phyloP scores from a whole-genome alignment of 2,888 invertebrate genomes.

The Melipona beecheii region DNA sequence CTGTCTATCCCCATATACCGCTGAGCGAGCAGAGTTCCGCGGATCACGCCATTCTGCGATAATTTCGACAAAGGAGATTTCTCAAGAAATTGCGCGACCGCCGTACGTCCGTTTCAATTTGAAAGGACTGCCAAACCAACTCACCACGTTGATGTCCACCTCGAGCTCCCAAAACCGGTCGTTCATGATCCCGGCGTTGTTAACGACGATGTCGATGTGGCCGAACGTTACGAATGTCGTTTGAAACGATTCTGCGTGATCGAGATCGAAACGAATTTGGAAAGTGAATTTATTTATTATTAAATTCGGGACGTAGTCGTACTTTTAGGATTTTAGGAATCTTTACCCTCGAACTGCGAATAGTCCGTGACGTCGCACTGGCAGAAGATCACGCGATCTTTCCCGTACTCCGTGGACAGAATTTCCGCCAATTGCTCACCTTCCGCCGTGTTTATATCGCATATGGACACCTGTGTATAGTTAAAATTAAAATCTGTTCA shows the following conservation, averaged over 20 bases:
- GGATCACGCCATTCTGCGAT: conserved; percentile 90
- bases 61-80: not conserved
- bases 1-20: conserved; percentile 91
- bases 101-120: too few relatives aligned
- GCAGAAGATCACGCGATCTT: conserved; percentile 89
- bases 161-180: conserved; percentile 91
- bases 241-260: conserved; percentile 89
- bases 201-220: conserved; percentile 90
- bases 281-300: too few relatives aligned
- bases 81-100: too few relatives aligned
- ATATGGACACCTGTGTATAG: conserved; percentile 88
- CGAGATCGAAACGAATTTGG: not conserved
- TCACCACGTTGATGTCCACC: conserved; percentile 91
- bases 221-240: conserved; percentile 90
- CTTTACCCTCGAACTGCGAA: conserved; percentile 89
- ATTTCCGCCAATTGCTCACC: conserved; percentile 89
- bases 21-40: conserved; percentile 90
- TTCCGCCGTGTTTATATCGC: conserved; percentile 89
- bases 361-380: conserved; percentile 92
- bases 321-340: too few relatives aligned
- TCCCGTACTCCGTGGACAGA: conserved; percentile 87
- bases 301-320: too few relatives aligned
- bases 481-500: not conserved
- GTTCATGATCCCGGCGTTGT: conserved; percentile 92
- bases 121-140: conserved; percentile 55